Conservation (phyloP, 2,113 vertebrate genomes). For the Talpa occidentalis region DNA sequence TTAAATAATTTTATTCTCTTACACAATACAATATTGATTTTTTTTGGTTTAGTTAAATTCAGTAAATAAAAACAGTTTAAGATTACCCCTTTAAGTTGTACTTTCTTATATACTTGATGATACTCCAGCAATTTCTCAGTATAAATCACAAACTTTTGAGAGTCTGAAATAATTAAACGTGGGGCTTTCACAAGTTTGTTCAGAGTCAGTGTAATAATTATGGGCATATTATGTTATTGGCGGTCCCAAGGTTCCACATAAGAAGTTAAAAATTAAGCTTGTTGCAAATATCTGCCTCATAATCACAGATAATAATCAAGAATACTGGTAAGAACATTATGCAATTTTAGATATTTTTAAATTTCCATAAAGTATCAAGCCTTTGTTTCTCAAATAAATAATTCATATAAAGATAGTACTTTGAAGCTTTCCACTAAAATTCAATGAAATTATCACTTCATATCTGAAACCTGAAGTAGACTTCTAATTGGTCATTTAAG, state of each 20-base stretch:
- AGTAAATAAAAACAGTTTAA: background rate
- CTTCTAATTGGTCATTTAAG: background rate
- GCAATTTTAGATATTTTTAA: background rate
- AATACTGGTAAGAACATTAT: background rate
- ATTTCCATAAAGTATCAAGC: background rate
- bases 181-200: background rate
- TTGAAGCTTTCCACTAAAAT: background rate
- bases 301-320: background rate
- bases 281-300: background rate
- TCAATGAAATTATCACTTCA: background rate
- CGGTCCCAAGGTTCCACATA: background rate
- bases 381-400: background rate
- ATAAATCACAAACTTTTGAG: background rate
- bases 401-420: background rate
- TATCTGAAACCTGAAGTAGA: background rate
- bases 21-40: background rate
- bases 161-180: background rate
- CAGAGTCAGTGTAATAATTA: background rate
- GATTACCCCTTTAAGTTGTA: background rate
- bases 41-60: background rate
- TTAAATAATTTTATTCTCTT: background rate
- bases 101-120: background rate
- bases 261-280: background rate
- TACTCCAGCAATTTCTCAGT: background rate
- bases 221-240: background rate